phyloP scores from a whole-genome alignment of 2,113 vertebrate species.

The Macrotis lagotis region DNA sequence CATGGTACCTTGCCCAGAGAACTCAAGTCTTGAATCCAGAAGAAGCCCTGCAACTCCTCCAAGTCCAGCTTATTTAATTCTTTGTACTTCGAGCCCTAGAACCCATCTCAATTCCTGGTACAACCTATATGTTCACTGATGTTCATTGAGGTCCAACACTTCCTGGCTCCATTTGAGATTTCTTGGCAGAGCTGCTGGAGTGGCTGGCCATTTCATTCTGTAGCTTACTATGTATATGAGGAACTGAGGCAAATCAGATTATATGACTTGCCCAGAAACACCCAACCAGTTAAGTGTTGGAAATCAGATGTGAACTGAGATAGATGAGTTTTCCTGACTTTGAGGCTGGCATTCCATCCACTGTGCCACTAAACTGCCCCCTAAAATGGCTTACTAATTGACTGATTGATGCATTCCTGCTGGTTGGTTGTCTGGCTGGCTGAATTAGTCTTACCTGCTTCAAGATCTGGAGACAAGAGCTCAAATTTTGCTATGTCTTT shows the following conservation, averaged over 20 bases:
- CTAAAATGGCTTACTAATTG: not conserved
- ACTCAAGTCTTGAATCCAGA: not conserved
- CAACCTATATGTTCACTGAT: not conserved
- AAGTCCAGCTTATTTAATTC: not conserved
- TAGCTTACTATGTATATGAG: not conserved
- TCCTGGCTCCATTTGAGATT: not conserved
- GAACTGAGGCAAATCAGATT: not conserved
- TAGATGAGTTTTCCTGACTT: not conserved
- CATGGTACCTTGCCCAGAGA: not conserved
- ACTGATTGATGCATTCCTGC: not conserved
- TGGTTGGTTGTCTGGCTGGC: accelerated
- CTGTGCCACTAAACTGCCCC: not conserved
- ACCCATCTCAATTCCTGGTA: not conserved
- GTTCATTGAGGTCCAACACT: not conserved
- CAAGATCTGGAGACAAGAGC: slow-evolving; percentile 55
- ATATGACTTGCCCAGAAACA: not conserved
- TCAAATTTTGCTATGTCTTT: slow-evolving; percentile 18
- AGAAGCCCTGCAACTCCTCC: not conserved
- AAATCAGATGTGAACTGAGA: not conserved
- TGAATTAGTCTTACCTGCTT: slow-evolving; percentile 52
- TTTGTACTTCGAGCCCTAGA: not conserved
- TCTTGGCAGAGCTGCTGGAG: not conserved
- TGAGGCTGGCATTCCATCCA: not conserved
- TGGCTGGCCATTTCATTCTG: not conserved
- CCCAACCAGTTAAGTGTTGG: not conserved